phyloP scores from a whole-genome alignment of 2,888 invertebrate genomes.

The Cheilosia variabilis region DNA sequence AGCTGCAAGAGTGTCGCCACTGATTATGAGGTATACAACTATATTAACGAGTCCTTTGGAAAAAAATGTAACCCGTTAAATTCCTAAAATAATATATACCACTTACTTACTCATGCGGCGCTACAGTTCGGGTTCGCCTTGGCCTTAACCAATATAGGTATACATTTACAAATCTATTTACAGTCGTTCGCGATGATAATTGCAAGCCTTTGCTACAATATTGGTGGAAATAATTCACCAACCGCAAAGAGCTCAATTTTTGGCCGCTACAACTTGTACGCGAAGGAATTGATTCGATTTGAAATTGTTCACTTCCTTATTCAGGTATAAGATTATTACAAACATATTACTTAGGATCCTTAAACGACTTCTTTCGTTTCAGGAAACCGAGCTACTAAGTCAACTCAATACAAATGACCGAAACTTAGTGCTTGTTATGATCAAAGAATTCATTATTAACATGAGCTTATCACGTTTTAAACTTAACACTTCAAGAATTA shows the following conservation, averaged over 20 bases:
- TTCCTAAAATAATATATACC: no score
- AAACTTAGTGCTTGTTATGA: background rate
- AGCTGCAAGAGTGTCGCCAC: background rate
- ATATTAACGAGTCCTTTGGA: no score
- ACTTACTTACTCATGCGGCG: no score
- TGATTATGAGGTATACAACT: background rate
- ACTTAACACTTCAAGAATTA: conserved; percentile 1
- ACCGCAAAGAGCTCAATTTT: conserved; percentile 25
- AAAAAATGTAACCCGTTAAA: no score
- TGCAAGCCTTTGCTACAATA: conserved; percentile 20
- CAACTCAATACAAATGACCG: background rate
- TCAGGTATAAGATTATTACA: conserved; percentile 3
- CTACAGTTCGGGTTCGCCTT: no score
- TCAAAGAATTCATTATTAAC: conserved; percentile 23
- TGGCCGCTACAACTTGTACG: conserved; percentile 27
- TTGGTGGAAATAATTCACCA: background rate
- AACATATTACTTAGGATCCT: background rate
- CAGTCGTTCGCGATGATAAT: conserved; percentile 36
- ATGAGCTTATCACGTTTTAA: conserved; percentile 29
- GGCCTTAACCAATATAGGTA: no score
- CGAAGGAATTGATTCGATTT: conserved; percentile 30
- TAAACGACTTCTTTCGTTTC: background rate
- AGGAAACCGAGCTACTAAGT: conserved; percentile 17
- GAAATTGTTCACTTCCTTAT: conserved; percentile 26
- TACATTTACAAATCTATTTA: background rate